phyloP scores from a whole-genome alignment of 1,140 invertebrate species.

The Drosophila gunungcola region DNA sequence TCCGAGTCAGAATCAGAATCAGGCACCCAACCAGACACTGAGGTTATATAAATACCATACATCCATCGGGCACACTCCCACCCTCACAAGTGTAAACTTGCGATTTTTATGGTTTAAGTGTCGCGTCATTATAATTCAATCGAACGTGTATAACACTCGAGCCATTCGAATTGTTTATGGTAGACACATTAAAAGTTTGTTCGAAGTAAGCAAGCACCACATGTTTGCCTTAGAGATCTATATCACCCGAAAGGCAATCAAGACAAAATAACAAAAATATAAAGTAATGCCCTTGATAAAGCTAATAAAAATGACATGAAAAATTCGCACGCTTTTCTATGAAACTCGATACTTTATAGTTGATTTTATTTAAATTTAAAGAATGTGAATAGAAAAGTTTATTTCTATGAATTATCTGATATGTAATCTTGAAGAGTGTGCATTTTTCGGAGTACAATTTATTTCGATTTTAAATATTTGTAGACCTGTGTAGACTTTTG shows the following conservation, averaged over 20 bases:
- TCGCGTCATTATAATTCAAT: slow-evolving; percentile 63
- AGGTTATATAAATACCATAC: slow-evolving; percentile 39
- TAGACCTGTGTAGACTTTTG: background rate
- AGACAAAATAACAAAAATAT: slow-evolving; percentile 31
- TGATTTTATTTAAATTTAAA: no score
- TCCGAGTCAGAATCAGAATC: slow-evolving; percentile 14
- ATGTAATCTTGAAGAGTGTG: background rate
- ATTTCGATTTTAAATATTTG: background rate
- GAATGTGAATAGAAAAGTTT: no score
- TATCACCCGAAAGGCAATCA: slow-evolving; percentile 37
- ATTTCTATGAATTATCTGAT: no score
- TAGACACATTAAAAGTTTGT: slow-evolving; percentile 38
- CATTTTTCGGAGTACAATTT: background rate
- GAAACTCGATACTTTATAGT: no score
- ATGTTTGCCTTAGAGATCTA: slow-evolving; percentile 34
- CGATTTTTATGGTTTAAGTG: slow-evolving; percentile 59
- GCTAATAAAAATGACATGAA: background rate
- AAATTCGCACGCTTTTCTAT: slow-evolving; percentile 1
- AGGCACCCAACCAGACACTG: slow-evolving; percentile 1
- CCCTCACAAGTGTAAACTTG: slow-evolving; percentile 52
- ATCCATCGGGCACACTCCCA: slow-evolving; percentile 27
- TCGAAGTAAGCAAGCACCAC: slow-evolving; percentile 4
- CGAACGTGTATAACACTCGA: slow-evolving; percentile 24
- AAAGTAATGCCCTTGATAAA: slow-evolving; percentile 2
- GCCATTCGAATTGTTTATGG: slow-evolving; percentile 35